A percentile compares a stretch with the other conserved stretches of the same genome.
Conservation (phyloP, 2,797 vertebrate species). For the Coregonus sp. region DNA sequence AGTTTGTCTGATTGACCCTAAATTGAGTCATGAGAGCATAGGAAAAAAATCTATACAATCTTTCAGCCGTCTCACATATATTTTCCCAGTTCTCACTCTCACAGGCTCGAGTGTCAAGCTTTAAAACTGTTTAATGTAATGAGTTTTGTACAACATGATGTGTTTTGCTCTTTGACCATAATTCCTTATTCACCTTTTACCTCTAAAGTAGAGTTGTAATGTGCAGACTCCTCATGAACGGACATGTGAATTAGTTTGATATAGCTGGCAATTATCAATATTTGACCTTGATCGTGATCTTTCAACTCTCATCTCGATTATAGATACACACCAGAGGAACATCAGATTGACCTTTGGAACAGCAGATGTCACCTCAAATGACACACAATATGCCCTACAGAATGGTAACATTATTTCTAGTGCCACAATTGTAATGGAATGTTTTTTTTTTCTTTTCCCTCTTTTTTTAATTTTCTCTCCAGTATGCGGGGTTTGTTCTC, state of each 20-base stretch:
- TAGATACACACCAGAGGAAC: too few relatives aligned
- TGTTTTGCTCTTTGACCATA: background rate
- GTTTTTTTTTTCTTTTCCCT: background rate
- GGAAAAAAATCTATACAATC: background rate
- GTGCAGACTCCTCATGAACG: background rate
- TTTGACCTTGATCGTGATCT: background rate
- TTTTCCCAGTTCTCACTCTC: background rate
- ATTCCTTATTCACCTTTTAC: background rate
- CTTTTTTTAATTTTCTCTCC: constrained; percentile 27
- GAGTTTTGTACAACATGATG: background rate
- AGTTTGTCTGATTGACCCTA: background rate
- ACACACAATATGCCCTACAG: too few relatives aligned
- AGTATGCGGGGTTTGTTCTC: constrained; percentile 82
- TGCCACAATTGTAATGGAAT: background rate
- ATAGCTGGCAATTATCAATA: background rate
- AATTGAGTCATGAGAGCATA: background rate
- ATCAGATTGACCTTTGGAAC: too few relatives aligned
- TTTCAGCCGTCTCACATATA: background rate
- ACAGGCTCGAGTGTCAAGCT: background rate
- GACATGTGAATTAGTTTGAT: background rate
- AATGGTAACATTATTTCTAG: background rate
- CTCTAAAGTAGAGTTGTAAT: background rate
- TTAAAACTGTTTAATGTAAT: constrained; percentile 1
- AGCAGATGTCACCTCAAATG: too few relatives aligned
- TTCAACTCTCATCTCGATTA: background rate